Evolutionary conservation across 1,140 invertebrate genomes (phyloP), one percentile per base, ranked within the genome.

Genomic region (Drosophila novamexicana): DNA sequence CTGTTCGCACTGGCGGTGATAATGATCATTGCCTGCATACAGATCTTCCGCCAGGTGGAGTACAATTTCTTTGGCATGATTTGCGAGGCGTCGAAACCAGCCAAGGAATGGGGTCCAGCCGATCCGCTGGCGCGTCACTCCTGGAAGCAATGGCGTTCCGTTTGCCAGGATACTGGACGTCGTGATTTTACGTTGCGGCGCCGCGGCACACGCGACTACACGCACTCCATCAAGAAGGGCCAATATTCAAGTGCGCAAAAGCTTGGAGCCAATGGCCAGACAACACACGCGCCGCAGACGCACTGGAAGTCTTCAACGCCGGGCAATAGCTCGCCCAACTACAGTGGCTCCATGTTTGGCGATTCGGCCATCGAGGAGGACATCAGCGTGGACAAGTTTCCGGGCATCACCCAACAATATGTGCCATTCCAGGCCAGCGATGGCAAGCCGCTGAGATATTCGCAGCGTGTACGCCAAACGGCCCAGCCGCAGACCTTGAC

Each of bases 141-240:
- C 12, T 92, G 92, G 92, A 92, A 92, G 68, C 92, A 92, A 57
- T 92, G 92, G 92, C 92, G 88, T 14, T 84, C 91, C 0, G 92
- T 92, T 0, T 92, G 92, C 22, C 74, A 93, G 81, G 73, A 92
- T 49, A 92, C 92, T 0, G 94, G 94, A 1, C 93, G 94, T 54
- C 83, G 93, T 18, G 94, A 95, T 75, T 95, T 94, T 54, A 95
- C 94, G 0, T 76, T 95, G 29, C 93, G 94, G 50, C 86, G 94
- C n/a, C 91, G 94, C 1, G 94, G 94, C 8, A 95, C 94, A 0
- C 91, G 93, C 32, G 94, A 95, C 47, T 95, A 95, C 71, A 95
- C 94, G 1, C 94, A 94, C 86, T 94, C 94, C 2, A 93, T 94
- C 36, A 94, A 94, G 74, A 91, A 91, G 52, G 91, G 91, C 0